Base-by-base conservation (phyloP, 1,140 invertebrate genomes). In the Neuroterus valhalla region DNA sequence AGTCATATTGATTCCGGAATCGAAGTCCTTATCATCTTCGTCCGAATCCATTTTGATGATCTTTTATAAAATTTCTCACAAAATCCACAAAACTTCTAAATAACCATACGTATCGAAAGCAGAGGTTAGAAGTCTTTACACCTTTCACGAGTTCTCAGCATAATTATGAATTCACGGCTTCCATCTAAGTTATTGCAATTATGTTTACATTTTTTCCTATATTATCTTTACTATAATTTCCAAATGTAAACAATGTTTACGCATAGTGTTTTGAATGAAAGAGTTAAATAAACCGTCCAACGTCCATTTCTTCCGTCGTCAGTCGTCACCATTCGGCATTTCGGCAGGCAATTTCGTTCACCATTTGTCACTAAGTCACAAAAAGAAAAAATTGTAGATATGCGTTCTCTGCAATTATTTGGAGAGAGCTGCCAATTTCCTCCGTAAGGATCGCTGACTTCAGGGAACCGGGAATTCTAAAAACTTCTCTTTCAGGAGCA, bases 1-100 rank as follows among this genome's bases (percentile, higher is more conserved):
- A 10, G 97, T 97, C 68, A 98, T 90, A 82, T 95, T 94, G 68
- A 95, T 92, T 11, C 91, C 91, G 23, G 89, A 84, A 0, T 90
- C 88, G 43, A 86, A 82, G 62, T 91, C 87, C 70, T 91, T 91
- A 75, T 89, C 92, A 68, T 91, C 93, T 44, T 93, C 93, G 43
- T 94, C 93, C 66, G 93, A 91, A 81, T 94, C 91, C 55, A 62
- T 62, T 31, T 62, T 62, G 5, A 1, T 62, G 12, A 26, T 62
- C 6, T 12, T 4, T 6, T 31, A 31, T 26, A n/a, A 62, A 62
- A 1, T 15, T 3, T n/a, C 21, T 31, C 15, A 31, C 6, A 31
- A 3, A 26, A 62, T 31, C 8, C 15, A n/a, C 31, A 38, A 26
- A 52, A 11, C 1, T 52, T 23, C 11, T 52, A 23, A 12, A 14